A percentile compares a stretch with the other conserved stretches of the same genome.
Conservation (phyloP, 2,888 invertebrate species). For the Thelaira solivaga region DNA sequence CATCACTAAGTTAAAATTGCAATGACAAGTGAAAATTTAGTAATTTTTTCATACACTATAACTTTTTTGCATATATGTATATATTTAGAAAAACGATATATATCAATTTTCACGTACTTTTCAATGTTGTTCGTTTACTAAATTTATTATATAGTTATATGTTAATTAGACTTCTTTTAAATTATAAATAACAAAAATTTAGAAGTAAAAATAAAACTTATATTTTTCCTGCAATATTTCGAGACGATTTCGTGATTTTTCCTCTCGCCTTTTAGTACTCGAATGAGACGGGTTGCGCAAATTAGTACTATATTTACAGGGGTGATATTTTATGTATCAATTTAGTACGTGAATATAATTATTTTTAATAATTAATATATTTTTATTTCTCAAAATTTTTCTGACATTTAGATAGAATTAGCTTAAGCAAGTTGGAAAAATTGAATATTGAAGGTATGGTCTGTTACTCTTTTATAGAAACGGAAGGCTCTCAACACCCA, state of each 20-base stretch:
- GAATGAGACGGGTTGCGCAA: slow-evolving; percentile 32
- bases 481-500: background rate
- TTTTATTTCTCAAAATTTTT: background rate
- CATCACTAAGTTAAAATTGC: slow-evolving; percentile 50
- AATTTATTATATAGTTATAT: slow-evolving; percentile 34
- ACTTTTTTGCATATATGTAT: slow-evolving; percentile 26
- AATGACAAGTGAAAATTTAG: slow-evolving; percentile 63
- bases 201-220: slow-evolving; percentile 58
- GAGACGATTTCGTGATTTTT: slow-evolving; percentile 61
- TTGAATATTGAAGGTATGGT: no score
- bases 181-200: slow-evolving; percentile 60
- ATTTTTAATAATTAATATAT: background rate
- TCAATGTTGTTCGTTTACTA: slow-evolving; percentile 32
- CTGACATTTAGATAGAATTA: no score
- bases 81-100: slow-evolving; percentile 1
- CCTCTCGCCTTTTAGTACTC: slow-evolving; percentile 45
- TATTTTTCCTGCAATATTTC: slow-evolving; percentile 54
- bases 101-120: slow-evolving; percentile 48
- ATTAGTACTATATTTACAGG: background rate
- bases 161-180: slow-evolving; percentile 42
- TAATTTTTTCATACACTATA: slow-evolving; percentile 41
- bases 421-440: no score
- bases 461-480: no score
- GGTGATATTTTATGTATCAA: background rate
- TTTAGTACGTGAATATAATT: background rate